phyloP scores from a whole-genome alignment of 2,113 vertebrate species.

The Bubo scandiacus region DNA sequence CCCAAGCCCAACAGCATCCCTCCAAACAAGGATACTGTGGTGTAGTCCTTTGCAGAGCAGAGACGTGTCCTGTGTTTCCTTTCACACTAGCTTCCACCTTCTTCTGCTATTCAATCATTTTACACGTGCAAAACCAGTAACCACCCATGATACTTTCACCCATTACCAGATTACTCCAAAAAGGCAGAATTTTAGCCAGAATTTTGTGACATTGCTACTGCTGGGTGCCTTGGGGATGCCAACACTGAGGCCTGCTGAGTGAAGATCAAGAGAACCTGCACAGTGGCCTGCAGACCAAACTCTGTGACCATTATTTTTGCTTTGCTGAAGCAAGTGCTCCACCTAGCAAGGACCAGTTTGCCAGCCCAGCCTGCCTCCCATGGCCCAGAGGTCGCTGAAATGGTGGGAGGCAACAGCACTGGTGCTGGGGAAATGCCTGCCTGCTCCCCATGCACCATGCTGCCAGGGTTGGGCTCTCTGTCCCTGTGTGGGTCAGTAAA shows the following conservation, averaged over 20 bases:
- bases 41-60: neutral
- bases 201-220: neutral
- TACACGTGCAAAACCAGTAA: neutral
- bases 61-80: neutral
- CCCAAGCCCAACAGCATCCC: neutral
- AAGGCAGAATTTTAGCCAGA: neutral
- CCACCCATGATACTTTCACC: neutral
- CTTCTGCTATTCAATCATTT: neutral
- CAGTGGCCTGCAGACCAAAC: neutral
- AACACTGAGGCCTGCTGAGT: neutral
- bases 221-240: neutral
- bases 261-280: neutral
- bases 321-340: neutral
- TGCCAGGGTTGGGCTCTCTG: too few species aligned
- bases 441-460: too few species aligned
- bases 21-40: fast-evolving
- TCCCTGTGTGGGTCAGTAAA: neutral
- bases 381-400: neutral
- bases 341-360: neutral
- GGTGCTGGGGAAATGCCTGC: fast-evolving
- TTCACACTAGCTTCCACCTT: neutral
- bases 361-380: neutral
- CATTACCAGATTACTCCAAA: neutral
- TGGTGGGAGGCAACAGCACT: neutral
- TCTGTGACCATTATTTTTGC: neutral